Percentiles rank a stretch among this genome's conserved stretches.
Conservation (phyloP, 2,888 invertebrate species). For the Dolichopus griseipennis region DNA sequence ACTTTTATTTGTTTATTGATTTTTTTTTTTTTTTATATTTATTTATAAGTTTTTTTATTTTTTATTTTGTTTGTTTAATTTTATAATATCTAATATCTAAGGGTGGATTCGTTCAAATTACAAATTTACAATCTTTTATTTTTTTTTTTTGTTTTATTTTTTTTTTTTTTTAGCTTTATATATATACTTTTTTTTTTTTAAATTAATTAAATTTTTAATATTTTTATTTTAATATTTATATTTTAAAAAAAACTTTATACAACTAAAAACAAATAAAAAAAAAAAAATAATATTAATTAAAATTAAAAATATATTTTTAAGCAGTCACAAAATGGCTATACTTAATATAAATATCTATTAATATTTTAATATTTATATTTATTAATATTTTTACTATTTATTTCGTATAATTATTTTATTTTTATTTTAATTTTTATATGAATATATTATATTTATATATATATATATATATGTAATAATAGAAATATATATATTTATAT, state of each 20-base stretch:
- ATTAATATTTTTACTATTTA: not conserved
- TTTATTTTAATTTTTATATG: not conserved
- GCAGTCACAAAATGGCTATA: slow-evolving; percentile 11
- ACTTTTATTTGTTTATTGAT: not conserved
- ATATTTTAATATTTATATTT: not conserved
- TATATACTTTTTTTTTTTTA: not conserved
- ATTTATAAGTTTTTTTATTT: not conserved
- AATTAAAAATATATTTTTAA: not conserved
- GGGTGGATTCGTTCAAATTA: slow-evolving; percentile 26
- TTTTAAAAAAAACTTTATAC: not conserved
- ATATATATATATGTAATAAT: too few species aligned
- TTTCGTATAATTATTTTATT: not conserved
- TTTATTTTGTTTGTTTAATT: slow-evolving; percentile 7
- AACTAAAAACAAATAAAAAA: not conserved
- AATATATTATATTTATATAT: too few species aligned
- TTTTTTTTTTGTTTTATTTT: not conserved
- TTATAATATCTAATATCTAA: slow-evolving; percentile 22
- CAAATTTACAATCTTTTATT: slow-evolving; percentile 24
- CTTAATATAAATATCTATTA: not conserved
- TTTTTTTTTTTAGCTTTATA: not conserved
- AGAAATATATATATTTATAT: too few species aligned
- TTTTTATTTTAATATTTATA: not conserved
- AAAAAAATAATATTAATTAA: not conserved
- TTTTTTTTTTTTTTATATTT: not conserved
- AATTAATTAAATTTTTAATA: not conserved